phyloP scores from a whole-genome alignment of 2,797 vertebrate genomes.

The Notolabrus celidotus region DNA sequence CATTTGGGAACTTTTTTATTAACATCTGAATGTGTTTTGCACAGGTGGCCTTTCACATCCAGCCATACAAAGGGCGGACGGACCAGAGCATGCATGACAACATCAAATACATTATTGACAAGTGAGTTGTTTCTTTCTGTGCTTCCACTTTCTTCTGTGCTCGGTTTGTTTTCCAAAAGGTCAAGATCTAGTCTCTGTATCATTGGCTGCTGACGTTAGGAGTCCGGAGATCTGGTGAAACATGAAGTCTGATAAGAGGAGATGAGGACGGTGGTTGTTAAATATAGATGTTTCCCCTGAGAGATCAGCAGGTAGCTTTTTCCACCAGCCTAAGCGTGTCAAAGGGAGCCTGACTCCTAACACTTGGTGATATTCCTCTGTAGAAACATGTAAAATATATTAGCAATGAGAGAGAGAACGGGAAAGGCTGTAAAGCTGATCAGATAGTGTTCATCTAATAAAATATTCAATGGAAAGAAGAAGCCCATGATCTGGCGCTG shows the following conservation, averaged over 20 bases:
- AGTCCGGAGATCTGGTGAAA: slow-evolving; percentile 34
- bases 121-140: slow-evolving; percentile 77
- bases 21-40: slow-evolving; percentile 22
- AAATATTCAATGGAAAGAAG: slow-evolving; percentile 6
- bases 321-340: not conserved
- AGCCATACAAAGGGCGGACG: slow-evolving; percentile 86
- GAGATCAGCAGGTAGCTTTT: slow-evolving; percentile 32
- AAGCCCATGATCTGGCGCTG: slow-evolving; percentile 9
- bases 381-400: not conserved
- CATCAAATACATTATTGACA: slow-evolving; percentile 92
- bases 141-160: not conserved
- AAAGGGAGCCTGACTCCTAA: not conserved
- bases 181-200: slow-evolving; percentile 30
- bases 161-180: not conserved
- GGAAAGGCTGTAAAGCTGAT: slow-evolving; percentile 1
- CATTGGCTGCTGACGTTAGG: slow-evolving; percentile 28
- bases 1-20: not conserved
- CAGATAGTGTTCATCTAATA: not conserved
- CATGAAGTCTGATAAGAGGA: slow-evolving; percentile 26
- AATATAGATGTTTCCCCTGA: slow-evolving; percentile 59
- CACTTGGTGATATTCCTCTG: not conserved
- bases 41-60: slow-evolving; percentile 79
- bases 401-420: not conserved
- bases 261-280: slow-evolving; percentile 53
- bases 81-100: slow-evolving; percentile 90